A percentile compares a stretch with the other conserved stretches of the same genome.
phyloP scores from a whole-genome alignment of 2,797 vertebrate genomes.

The Okamejei kenojei region DNA sequence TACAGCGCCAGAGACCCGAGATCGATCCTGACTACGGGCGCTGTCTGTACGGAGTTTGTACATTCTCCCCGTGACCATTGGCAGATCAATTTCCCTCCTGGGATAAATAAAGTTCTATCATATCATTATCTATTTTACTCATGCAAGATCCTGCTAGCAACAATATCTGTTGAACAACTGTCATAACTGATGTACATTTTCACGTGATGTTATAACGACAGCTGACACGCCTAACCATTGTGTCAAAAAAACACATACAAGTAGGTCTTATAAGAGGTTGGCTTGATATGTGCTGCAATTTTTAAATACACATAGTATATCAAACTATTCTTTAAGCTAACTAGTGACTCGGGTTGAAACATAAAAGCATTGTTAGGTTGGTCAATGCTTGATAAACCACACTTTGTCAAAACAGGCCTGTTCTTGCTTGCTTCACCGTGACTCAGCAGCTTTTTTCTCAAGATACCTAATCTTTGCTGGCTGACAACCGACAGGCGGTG shows the following conservation, averaged over 20 bases:
- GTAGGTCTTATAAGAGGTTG: background rate
- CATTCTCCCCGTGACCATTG: too few species aligned
- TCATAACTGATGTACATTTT: background rate
- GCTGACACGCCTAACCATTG: background rate
- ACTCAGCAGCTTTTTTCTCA: background rate
- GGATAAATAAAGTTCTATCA: background rate
- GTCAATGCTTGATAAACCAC: background rate
- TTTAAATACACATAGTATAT: background rate
- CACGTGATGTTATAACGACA: background rate
- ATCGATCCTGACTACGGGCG: too few species aligned
- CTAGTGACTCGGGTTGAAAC: background rate
- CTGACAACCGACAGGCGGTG: background rate
- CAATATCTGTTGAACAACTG: background rate
- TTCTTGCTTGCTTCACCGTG: background rate
- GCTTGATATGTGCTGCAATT: background rate
- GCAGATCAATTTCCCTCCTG: too few species aligned
- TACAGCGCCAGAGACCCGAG: too few species aligned
- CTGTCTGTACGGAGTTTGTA: too few species aligned
- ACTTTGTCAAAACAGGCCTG: background rate
- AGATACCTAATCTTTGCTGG: background rate
- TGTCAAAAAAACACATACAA: background rate
- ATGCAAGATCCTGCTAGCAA: background rate
- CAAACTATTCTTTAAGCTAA: background rate
- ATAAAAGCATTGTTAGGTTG: background rate
- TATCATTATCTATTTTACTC: background rate